A percentile compares a stretch with the other conserved stretches of the same genome.
These are phyloP conservation scores for Candidula unifasciata DNA, from an alignment of 2,888 invertebrate species.

Conservation along the genomic window DNA sequence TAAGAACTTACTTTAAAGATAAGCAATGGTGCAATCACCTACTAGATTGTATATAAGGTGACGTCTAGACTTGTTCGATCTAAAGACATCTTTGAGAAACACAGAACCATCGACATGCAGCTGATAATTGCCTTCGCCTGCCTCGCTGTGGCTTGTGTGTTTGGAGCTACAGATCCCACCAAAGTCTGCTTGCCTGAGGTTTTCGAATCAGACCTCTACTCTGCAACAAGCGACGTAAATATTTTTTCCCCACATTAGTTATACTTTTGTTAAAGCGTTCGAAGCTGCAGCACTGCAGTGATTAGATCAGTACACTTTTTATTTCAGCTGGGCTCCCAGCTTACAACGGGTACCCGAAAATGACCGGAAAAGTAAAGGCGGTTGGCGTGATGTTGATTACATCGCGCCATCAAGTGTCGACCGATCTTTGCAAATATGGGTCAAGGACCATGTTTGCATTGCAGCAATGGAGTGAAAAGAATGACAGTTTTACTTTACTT, in stretches of 20 bases:
- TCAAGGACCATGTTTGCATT: too few species aligned
- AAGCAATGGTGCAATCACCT: background rate
- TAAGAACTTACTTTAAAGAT: background rate
- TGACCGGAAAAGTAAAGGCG: too few species aligned
- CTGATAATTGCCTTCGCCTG: background rate
- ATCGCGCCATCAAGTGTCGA: too few species aligned
- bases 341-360: too few species aligned
- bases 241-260: background rate
- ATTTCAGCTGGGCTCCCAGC: too few species aligned
- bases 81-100: background rate
- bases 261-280: too few species aligned
- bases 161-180: background rate
- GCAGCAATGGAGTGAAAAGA: too few species aligned
- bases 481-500: too few species aligned
- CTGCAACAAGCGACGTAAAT: background rate
- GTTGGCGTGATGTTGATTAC: too few species aligned
- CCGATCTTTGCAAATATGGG: too few species aligned
- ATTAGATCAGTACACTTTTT: too few species aligned
- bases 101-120: background rate
- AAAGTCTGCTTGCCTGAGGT: constrained; percentile 10
- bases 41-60: background rate
- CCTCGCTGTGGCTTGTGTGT: background rate
- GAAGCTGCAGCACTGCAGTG: too few species aligned
- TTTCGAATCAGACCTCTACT: constrained; percentile 6
- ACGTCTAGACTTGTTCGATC: background rate